Evolutionary conservation across 2,113 vertebrate species (phyloP), one percentile per base, ranked within the genome.

Genomic region (Cathartes aura): DNA sequence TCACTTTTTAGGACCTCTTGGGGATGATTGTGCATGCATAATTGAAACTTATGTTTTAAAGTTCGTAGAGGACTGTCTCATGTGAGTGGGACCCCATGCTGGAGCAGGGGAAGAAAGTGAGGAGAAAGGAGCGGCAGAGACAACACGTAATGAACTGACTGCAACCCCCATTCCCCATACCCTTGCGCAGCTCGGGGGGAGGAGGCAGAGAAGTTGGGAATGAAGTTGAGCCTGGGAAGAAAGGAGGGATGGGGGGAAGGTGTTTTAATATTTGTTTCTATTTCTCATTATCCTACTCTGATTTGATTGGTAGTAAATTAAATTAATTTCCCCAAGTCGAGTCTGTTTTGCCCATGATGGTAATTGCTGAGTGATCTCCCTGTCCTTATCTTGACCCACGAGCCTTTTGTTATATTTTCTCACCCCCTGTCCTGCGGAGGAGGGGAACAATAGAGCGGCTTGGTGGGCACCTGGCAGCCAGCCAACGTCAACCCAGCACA

Each of bases 161-260:
- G 1, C 59, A 85, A 27, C 14, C 17, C 23, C 10, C 21, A 17
- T 85, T 85, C 27, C 17, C 22, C 21, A 14, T 45, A 17, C 17
- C 27, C 8, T 8, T 47, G 34, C 2, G 2, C 29, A 0, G 2
- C n/a, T 21, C 1, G 4, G 3, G 7, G 20, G 22, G 6, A 53
- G 40, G 34, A 26, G 16, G 34, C 23, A 14, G n/a, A 64, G 42
- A 71, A 50, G 30, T 29, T 5, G 5, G 20, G 36, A 76, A 42
- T 59, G 36, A 50, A 76, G 10, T 11, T 67, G 42, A 56, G 18
- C 18, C 4, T 0, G 2, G 18, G 27, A 74, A 55, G 50, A 56
- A 56, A 12, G 34, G 34, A 47, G 17, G 11, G 18, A 4, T 11
- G 13, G 15, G 15, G 19, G 23, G 7, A 63, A 36, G 11, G 8